Evolutionary conservation across 2,797 vertebrate species (phyloP), one percentile per base, ranked within the genome.

Genomic region (Rousettus madagascariensis): DNA sequence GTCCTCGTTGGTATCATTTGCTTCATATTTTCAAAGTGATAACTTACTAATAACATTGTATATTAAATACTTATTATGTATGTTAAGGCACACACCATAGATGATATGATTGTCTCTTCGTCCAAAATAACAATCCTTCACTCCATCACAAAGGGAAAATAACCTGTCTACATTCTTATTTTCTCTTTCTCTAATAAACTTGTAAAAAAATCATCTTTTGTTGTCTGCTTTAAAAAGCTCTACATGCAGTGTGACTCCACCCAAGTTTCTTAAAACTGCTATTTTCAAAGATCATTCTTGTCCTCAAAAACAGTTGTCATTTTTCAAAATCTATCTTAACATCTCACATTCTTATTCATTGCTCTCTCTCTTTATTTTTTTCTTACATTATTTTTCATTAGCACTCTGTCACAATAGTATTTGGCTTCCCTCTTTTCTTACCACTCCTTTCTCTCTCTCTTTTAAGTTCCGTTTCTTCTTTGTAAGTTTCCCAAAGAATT

Each of bases 1-100:
- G n/a, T 36, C n/a, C 53, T 84, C 75, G 17, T 68, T 94, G 53
- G 33, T 36, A 38, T 78, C 51, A n/a, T 57, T 79, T 92, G 30
- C 9, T 9, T 68, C 26, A 38, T 63, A 55, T 83, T 86, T 95
- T 95, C 72, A 84, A 91, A 41, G 93, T 78, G 38, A 10, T 93
- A 74, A 22, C 59, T 80, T 51, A 43, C 59, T 65, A 77, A 38
- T 69, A 36, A 71, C 26, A 33, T 72, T 82, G 59, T 78, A 55
- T 83, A 13, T 83, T 94, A 22, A 63, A n/a, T 63, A 63, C 77
- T 46, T 86, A 65, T 74, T 72, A 84, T 74, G 6, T 93, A 26
- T 63, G n/a, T 82, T 63, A 82, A 79, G 59, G 15, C n/a, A 28
- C 8, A 69, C 66, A 2, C 53, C 93, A 8, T 49, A 66, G 20